Percentiles rank a stretch among this genome's conserved stretches.
Evolutionary conservation across 1,140 invertebrate genomes (phyloP).

Genomic region (Spodoptera frugiperda): DNA sequence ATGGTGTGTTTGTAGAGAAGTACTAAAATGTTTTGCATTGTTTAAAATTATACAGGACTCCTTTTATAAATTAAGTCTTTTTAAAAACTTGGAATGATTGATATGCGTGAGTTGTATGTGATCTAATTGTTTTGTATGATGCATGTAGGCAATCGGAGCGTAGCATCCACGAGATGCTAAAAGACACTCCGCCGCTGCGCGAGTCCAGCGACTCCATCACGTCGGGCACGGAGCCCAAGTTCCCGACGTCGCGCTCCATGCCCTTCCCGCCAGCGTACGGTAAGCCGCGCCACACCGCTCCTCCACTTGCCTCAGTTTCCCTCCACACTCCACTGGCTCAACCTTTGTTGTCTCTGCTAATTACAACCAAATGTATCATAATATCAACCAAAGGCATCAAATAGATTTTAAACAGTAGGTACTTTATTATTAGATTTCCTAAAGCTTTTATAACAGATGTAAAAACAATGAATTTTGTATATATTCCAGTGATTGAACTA

Average conservation of each 20-base stretch:
- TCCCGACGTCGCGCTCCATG: conserved; percentile 83
- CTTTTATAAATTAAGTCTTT: neutral
- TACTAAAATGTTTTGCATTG: too few relatives aligned
- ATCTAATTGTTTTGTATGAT: conserved; percentile 15
- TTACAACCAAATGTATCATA: too few relatives aligned
- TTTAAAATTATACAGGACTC: neutral
- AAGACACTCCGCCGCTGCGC: conserved; percentile 93
- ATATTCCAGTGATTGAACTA: too few relatives aligned
- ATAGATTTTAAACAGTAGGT: too few relatives aligned
- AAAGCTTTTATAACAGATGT: too few relatives aligned
- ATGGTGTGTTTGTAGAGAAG: conserved; percentile 63
- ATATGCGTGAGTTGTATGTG: neutral
- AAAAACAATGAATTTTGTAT: too few relatives aligned
- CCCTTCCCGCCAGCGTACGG: conserved; percentile 82
- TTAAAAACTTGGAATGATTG: too few relatives aligned
- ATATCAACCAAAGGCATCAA: too few relatives aligned
- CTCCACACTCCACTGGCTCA: neutral
- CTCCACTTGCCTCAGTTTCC: neutral
- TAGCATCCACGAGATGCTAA: conserved; percentile 95
- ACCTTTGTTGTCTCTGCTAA: too few relatives aligned
- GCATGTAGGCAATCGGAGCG: conserved; percentile 87
- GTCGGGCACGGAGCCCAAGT: conserved; percentile 88
- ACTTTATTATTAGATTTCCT: too few relatives aligned
- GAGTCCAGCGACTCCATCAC: conserved; percentile 92
- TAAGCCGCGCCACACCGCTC: conserved; percentile 52